Conservation (phyloP, 2,113 vertebrate genomes). For the Thunnus thynnus region DNA sequence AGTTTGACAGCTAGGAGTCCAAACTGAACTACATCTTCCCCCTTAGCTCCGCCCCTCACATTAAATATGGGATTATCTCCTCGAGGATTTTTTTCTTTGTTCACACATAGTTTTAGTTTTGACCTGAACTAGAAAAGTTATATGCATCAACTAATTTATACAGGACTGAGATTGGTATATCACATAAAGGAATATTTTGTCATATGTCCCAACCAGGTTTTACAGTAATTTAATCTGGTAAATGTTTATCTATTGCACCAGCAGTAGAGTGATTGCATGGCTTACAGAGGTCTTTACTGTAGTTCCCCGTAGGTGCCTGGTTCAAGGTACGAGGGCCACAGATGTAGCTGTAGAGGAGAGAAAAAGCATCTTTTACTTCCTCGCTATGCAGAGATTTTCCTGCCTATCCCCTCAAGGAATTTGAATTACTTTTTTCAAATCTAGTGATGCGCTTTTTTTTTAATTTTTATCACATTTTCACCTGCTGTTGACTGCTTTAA, state of each 20-base stretch:
- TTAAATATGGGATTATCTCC: no score
- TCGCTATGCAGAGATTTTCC: background rate
- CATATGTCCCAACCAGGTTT: no score
- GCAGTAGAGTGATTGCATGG: background rate
- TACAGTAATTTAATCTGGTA: background rate
- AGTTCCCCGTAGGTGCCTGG: background rate
- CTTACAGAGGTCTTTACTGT: background rate
- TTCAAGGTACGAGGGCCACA: background rate
- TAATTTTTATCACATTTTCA: constrained; percentile 1
- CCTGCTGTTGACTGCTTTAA: constrained; percentile 22
- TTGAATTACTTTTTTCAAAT: constrained; percentile 1
- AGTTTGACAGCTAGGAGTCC: no score
- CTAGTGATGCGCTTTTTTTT: constrained; percentile 1
- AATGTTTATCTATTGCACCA: background rate
- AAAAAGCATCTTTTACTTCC: background rate
- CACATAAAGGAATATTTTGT: background rate
- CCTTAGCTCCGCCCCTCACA: no score
- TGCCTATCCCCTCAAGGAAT: background rate
- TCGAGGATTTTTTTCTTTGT: no score
- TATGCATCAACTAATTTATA: background rate
- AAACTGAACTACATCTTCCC: no score
- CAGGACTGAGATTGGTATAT: no score
- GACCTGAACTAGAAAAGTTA: background rate
- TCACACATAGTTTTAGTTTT: background rate
- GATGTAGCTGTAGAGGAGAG: background rate